These are phyloP conservation scores for Melanotaenia maccullochi DNA, from an alignment of 2,797 vertebrate genomes.

Conservation along the genomic window DNA sequence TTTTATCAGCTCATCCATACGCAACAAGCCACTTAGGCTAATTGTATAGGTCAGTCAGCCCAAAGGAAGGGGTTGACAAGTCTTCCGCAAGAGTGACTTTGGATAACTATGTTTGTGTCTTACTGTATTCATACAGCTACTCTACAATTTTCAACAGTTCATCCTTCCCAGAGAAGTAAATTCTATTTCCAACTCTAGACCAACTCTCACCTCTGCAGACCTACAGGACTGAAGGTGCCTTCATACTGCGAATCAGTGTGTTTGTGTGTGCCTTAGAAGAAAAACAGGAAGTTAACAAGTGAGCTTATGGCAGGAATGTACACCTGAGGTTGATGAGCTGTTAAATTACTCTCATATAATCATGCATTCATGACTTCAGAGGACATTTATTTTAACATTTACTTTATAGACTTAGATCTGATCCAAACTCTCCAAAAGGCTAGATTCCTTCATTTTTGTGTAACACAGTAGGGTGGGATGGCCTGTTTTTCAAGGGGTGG, in stretches of 20 bases:
- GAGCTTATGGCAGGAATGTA: constrained; percentile 66
- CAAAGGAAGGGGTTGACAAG: constrained; percentile 36
- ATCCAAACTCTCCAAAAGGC: background rate
- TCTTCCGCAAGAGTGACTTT: constrained; percentile 31
- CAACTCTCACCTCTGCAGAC: constrained; percentile 43
- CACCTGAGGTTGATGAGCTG: constrained; percentile 58
- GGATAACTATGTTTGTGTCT: constrained; percentile 37
- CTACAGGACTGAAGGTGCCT: constrained; percentile 9
- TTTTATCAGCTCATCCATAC: constrained; percentile 60
- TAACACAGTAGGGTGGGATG: background rate
- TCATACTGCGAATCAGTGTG: constrained; percentile 14
- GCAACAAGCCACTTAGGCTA: constrained; percentile 38
- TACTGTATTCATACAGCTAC: constrained; percentile 10
- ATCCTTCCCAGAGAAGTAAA: constrained; percentile 25
- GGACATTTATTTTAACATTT: background rate
- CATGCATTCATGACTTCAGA: background rate
- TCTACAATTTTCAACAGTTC: constrained; percentile 24
- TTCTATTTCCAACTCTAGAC: constrained; percentile 42
- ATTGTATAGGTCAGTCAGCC: constrained; percentile 40
- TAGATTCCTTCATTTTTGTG: background rate
- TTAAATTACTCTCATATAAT: constrained; percentile 46
- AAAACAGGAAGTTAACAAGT: constrained; percentile 27
- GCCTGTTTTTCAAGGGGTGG: background rate
- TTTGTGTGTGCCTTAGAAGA: constrained; percentile 13
- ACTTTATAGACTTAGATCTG: background rate